phyloP scores from a whole-genome alignment of 2,888 invertebrate genomes.

The Bimastos eiseni region DNA sequence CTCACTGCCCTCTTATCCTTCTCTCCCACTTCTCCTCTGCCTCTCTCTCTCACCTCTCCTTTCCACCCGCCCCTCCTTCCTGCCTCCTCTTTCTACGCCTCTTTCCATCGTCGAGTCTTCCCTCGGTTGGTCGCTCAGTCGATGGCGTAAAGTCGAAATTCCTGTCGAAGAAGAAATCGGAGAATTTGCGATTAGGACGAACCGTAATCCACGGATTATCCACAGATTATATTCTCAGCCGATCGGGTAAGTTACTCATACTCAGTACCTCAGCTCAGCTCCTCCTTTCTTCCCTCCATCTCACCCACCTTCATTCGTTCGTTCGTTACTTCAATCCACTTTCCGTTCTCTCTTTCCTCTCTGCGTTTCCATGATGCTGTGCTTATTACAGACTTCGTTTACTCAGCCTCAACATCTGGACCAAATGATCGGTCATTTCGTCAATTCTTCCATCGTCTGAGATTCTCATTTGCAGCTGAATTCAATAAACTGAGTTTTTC shows the following conservation, averaged over 20 bases:
- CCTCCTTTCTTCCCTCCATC: neutral
- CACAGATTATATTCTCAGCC: neutral
- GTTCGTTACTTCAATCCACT: neutral
- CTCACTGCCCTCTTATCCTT: neutral
- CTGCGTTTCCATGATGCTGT: neutral
- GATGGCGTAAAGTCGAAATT: neutral
- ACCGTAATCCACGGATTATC: neutral
- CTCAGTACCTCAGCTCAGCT: neutral
- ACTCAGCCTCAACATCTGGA: neutral
- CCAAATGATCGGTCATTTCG: neutral
- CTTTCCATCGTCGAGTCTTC: neutral
- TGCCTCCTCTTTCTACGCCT: neutral
- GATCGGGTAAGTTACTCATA: neutral
- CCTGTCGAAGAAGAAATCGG: neutral
- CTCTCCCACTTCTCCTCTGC: neutral
- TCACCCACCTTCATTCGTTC: neutral
- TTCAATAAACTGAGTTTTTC: neutral
- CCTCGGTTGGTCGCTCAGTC: neutral
- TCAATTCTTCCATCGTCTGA: neutral
- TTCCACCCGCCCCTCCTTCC: neutral
- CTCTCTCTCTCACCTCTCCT: neutral
- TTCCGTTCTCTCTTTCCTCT: neutral
- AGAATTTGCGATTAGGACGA: conserved; percentile 16
- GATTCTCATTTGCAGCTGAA: neutral
- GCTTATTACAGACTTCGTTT: neutral